Conservation (phyloP, 2,797 vertebrate species). For the Peromyscus nudipes region DNA sequence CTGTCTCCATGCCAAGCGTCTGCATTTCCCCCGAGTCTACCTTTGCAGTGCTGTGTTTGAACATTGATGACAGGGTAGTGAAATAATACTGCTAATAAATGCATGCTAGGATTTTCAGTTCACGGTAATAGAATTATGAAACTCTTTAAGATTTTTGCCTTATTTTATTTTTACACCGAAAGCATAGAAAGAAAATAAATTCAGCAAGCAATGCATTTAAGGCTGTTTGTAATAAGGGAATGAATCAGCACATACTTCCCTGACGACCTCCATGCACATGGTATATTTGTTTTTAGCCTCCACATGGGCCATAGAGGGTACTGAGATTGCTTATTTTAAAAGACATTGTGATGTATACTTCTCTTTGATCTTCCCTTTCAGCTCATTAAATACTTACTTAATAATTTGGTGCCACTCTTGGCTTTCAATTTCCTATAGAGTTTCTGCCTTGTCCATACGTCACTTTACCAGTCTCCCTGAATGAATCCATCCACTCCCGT, state of each 20-base stretch:
- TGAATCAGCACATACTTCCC: not conserved
- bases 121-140: not conserved
- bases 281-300: not conserved
- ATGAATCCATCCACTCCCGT: not conserved
- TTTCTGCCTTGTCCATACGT: not conserved
- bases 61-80: conserved; percentile 56
- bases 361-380: conserved; percentile 31
- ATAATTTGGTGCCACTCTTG: not conserved
- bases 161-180: conserved; percentile 48
- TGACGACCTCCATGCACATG: not conserved
- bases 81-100: conserved; percentile 70
- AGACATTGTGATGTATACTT: not conserved
- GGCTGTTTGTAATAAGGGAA: not conserved
- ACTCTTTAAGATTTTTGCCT: not conserved
- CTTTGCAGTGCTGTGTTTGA: conserved; percentile 37
- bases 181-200: conserved; percentile 49
- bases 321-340: conserved; percentile 21
- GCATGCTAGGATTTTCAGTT: conserved; percentile 52
- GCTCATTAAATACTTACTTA: not conserved
- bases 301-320: not conserved
- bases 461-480: not conserved
- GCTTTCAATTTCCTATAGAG: not conserved
- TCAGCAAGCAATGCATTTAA: conserved; percentile 51
- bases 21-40: conserved; percentile 65
- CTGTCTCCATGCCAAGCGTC: conserved; percentile 55